Evolutionary conservation across 2,888 invertebrate species (phyloP).

Genomic region (Caenorhabditis imperialis): DNA sequence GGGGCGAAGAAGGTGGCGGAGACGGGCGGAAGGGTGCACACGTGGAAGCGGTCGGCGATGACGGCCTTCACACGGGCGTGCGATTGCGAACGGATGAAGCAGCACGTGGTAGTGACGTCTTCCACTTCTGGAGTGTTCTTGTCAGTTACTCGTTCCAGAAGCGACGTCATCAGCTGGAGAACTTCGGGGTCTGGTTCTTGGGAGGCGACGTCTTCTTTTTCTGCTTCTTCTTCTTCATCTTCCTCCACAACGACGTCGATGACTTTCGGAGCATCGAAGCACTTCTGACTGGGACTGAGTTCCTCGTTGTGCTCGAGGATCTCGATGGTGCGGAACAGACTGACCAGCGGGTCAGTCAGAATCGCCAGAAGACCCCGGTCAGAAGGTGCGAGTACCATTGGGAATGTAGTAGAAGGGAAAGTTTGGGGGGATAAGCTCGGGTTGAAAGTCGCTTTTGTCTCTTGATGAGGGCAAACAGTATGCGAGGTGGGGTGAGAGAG

Average conservation of each 20-base stretch:
- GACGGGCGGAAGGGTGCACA: slow-evolving; percentile 38
- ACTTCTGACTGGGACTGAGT: slow-evolving; percentile 41
- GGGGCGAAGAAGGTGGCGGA: slow-evolving; percentile 36
- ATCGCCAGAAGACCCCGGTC: slow-evolving; percentile 27
- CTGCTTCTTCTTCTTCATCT: slow-evolving; percentile 14
- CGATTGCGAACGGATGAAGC: slow-evolving; percentile 38
- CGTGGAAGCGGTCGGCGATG: slow-evolving; percentile 19
- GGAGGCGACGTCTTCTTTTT: too few species aligned
- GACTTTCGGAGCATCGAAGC: too few species aligned
- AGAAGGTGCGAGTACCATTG: slow-evolving; percentile 32
- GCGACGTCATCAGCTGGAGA: background rate
- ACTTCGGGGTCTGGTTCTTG: too few species aligned
- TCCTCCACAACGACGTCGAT: slow-evolving; percentile 19
- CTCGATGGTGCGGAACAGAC: slow-evolving; percentile 41
- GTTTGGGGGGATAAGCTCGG: slow-evolving; percentile 3
- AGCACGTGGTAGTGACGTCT: slow-evolving; percentile 10
- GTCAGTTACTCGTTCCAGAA: background rate
- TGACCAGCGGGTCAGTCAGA: slow-evolving; percentile 33
- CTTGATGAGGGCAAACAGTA: too few species aligned
- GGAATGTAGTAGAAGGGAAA: background rate
- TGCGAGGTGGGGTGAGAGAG: background rate
- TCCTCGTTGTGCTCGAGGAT: slow-evolving; percentile 47
- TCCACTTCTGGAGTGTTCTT: background rate
- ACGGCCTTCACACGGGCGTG: slow-evolving; percentile 18
- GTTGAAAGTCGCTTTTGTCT: too few species aligned